phyloP scores from a whole-genome alignment of 2,797 vertebrate species.

The Lophotriccus pileatus region DNA sequence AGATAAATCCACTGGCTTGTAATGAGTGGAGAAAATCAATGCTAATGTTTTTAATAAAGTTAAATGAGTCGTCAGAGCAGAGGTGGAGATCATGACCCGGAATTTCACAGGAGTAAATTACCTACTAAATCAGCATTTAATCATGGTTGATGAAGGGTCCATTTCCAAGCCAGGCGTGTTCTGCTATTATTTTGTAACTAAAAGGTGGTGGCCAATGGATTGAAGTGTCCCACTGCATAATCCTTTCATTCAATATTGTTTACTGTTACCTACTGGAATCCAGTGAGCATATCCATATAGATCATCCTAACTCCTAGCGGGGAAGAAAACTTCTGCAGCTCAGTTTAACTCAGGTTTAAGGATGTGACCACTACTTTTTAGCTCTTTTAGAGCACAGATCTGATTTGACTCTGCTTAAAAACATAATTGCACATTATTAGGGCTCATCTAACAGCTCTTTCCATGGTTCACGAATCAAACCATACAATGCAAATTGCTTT shows the following conservation, averaged over 20 bases:
- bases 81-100: constrained; percentile 1
- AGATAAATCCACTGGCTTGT: not conserved
- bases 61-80: not conserved
- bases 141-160: not conserved
- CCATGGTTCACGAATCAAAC: not conserved
- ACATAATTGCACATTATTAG: not conserved
- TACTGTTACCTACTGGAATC: not conserved
- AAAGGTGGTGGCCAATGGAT: not conserved
- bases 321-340: not conserved
- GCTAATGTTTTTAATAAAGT: constrained; percentile 8
- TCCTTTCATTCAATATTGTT: not conserved
- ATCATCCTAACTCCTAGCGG: not conserved
- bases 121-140: not conserved
- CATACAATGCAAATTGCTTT: not conserved
- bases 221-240: not conserved
- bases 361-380: not conserved
- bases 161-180: not conserved
- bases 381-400: not conserved
- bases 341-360: not conserved
- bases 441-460: not conserved
- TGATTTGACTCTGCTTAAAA: not conserved
- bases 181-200: not conserved
- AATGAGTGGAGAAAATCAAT: constrained; percentile 28
- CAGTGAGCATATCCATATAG: not conserved
- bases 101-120: not conserved